Evolutionary conservation across 2,113 vertebrate genomes (phyloP).

Genomic region (Ictalurus punctatus): DNA sequence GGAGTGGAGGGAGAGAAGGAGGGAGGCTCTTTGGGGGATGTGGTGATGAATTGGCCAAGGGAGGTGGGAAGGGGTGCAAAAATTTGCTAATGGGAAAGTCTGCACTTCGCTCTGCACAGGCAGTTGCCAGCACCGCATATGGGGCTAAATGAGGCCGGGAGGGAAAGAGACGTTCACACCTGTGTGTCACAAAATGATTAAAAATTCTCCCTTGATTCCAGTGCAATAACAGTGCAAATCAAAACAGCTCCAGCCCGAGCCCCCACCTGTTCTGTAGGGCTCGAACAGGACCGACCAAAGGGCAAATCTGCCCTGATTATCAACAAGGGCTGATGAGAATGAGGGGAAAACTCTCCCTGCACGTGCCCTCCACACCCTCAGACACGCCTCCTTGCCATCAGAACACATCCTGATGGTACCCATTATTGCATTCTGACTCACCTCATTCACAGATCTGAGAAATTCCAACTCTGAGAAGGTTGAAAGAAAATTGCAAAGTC

Average conservation of each 20-base stretch:
- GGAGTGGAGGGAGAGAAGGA: not conserved
- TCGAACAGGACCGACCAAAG: constrained; percentile 26
- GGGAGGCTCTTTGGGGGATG: constrained; percentile 6
- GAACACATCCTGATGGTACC: not conserved
- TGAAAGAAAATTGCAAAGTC: not conserved
- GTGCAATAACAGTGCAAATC: constrained; percentile 52
- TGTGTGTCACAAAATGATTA: constrained; percentile 50
- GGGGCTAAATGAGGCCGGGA: not conserved
- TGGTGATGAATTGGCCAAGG: constrained; percentile 49
- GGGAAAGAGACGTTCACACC: constrained; percentile 40
- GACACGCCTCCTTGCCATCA: constrained; percentile 15
- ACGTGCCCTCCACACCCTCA: constrained; percentile 17
- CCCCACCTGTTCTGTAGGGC: constrained; percentile 1
- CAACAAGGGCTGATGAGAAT: constrained; percentile 25
- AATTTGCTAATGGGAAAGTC: constrained; percentile 48
- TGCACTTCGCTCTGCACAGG: constrained; percentile 26
- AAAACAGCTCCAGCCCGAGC: constrained; percentile 17
- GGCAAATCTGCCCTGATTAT: constrained; percentile 51
- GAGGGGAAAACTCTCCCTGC: not conserved
- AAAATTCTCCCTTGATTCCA: constrained; percentile 45
- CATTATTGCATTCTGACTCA: not conserved
- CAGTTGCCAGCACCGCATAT: constrained; percentile 43
- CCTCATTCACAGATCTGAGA: not conserved
- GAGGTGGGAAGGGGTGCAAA: constrained; percentile 38
- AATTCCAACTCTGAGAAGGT: not conserved